Evolutionary conservation across 2,113 vertebrate genomes (phyloP).

Genomic region (Ramphastos sulfuratus): DNA sequence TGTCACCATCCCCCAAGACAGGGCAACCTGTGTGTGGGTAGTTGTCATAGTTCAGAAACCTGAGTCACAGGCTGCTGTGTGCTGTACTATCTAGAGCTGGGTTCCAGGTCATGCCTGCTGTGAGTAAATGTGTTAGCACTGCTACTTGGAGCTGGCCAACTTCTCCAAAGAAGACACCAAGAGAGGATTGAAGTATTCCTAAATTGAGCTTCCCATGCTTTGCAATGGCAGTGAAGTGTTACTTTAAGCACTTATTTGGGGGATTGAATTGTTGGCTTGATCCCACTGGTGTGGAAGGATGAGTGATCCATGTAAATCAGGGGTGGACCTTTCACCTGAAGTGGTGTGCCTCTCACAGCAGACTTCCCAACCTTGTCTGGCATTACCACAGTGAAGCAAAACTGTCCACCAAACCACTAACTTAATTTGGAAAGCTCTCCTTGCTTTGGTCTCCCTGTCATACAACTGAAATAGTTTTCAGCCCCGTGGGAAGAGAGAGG

Average conservation of each 20-base stretch:
- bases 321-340: neutral
- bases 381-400: neutral
- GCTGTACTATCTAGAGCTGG: neutral
- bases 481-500: neutral
- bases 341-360: neutral
- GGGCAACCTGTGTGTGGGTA: neutral
- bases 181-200: neutral
- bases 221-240: neutral
- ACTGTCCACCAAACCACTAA: neutral
- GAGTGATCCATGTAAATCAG: neutral
- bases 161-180: neutral
- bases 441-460: neutral
- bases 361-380: neutral
- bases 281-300: neutral
- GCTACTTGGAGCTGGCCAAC: neutral
- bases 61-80: constrained; percentile 3
- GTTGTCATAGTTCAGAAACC: neutral
- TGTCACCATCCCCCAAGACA: neutral
- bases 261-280: neutral
- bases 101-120: neutral
- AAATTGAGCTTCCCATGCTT: neutral
- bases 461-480: neutral
- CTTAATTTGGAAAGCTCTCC: constrained; percentile 5
- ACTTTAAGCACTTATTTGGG: neutral
- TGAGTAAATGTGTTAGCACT: neutral